Base-by-base conservation (phyloP, 1,140 invertebrate species). In the Hetaerina americana region DNA sequence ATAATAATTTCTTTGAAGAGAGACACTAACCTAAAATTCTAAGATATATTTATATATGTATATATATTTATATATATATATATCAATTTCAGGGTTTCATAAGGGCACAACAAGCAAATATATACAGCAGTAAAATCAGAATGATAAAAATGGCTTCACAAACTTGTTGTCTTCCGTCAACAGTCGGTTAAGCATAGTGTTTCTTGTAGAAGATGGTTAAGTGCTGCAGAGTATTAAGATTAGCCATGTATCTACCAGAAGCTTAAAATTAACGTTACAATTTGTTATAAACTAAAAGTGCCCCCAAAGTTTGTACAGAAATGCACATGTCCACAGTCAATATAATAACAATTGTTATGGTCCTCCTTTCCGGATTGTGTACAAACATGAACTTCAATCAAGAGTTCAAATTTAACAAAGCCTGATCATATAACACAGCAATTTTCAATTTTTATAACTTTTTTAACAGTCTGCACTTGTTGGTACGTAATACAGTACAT, bases 281-380 rank as follows among this genome's bases (percentile, higher is more conserved):
- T 12, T 57, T 57, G 40, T 57, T 57, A 57, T 57, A 12, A 57
- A 57, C 40, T 57, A 57, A 57, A 57, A 57, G 67, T 69, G 71
- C 67, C 71, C 71, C 70, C 67, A 72, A 69, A 26, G 27, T 72
- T 72, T 69, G 66, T 72, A 72, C 67, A 72, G 67, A 72, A 72
- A 72, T 72, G 71, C 71, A 72, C 71, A 69, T 72, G 71, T 72
- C 71, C 71, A 72, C 71, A 72, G 57, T 57, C 15, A 57, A 10
- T 66, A 68, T 28, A 72, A 68, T 27, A 40, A 72, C 71, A 72
- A 28, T 72, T 72, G 68, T 68, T 27, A 28, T 69, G 68, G 68
- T 28, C 40, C 40, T 57, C 40, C 40, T 57, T 57, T 57, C 40
- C 22, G 40, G 40, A 57, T 57, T 57, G 2, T 5, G 40, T 57